phyloP scores from a whole-genome alignment of 2,113 vertebrate genomes.

The Lepus timidus region DNA sequence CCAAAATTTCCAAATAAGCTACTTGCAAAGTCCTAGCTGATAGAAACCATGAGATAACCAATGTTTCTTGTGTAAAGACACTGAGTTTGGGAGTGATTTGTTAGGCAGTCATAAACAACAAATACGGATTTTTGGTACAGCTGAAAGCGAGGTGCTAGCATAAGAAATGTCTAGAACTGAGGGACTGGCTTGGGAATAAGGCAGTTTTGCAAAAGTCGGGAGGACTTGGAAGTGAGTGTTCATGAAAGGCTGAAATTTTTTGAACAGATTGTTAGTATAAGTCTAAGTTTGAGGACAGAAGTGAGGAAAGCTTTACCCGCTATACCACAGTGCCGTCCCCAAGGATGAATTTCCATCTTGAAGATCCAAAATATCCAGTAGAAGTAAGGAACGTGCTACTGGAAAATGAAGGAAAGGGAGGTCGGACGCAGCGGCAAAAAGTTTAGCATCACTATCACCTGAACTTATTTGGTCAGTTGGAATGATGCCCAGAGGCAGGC shows the following conservation, averaged over 20 bases:
- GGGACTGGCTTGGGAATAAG: background rate
- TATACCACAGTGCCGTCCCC: too few relatives aligned
- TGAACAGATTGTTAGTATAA: background rate
- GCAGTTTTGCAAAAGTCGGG: background rate
- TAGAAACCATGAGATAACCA: background rate
- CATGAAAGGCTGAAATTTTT: background rate
- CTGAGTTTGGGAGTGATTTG: conserved; percentile 8
- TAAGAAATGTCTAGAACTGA: background rate
- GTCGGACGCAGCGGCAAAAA: background rate
- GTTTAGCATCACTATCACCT: background rate
- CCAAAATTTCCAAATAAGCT: background rate
- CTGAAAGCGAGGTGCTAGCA: background rate
- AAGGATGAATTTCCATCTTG: background rate
- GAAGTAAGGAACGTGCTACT: background rate
- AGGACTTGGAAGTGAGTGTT: background rate
- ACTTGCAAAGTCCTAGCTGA: background rate
- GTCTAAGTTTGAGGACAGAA: background rate
- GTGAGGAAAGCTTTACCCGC: background rate
- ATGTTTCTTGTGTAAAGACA: background rate
- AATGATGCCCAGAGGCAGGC: too few relatives aligned
- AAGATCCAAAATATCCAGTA: background rate
- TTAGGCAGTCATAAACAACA: background rate
- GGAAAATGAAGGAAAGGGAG: background rate
- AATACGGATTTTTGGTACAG: background rate
- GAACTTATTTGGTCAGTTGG: background rate